Base-by-base conservation (phyloP, 2,888 invertebrate species). In the Limnephilus lunatus region DNA sequence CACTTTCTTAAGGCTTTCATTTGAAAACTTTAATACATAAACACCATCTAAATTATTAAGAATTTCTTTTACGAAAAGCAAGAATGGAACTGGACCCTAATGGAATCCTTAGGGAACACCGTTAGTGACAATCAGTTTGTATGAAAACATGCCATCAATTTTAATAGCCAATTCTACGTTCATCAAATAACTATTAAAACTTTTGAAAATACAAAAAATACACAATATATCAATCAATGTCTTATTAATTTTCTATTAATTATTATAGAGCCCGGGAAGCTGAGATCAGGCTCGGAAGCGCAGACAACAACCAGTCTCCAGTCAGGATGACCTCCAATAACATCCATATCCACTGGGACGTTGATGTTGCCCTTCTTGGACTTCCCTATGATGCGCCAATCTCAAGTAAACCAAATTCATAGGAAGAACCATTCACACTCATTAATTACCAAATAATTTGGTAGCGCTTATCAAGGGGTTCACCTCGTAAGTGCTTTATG, bases 311-410 rank as follows among this genome's bases (percentile, higher is more conserved):
- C 32, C 25, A n/a, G 15, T 35, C 91, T n/a, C 68, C 85, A 11
- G 81, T 91, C 25, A 32, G 32, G 35, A 44, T 85, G 3, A 86
- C 39, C 14, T 82, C 91, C 12, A 53, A 31, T 19, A 85, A 88
- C 48, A 90, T 92, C 88, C 53, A 87, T 4, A 32, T 83, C 81
- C 90, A 92, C n/a, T 80, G 90, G 9, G 1, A 80, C 2, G 81
- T 82, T 44, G 90, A 90, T n/a, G 9, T 90, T 25, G 90, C 32
- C 12, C 82, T 90, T 30, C 30, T 82, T 7, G 39, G 39, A n/a
- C 81, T 89, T 31, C 32, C 68, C 68, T 68, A 7, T 2, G 68
- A 68, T 68, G 68, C 9, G 25, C 25, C 81, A 81, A 44, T 44
- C 12, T n/a, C 39, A 44, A 12, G 89, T 89, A 81, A 35, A 68